These are phyloP conservation scores for Coelinius sp. DNA, from an alignment of 2,888 invertebrate species.

Conservation along the genomic window DNA sequence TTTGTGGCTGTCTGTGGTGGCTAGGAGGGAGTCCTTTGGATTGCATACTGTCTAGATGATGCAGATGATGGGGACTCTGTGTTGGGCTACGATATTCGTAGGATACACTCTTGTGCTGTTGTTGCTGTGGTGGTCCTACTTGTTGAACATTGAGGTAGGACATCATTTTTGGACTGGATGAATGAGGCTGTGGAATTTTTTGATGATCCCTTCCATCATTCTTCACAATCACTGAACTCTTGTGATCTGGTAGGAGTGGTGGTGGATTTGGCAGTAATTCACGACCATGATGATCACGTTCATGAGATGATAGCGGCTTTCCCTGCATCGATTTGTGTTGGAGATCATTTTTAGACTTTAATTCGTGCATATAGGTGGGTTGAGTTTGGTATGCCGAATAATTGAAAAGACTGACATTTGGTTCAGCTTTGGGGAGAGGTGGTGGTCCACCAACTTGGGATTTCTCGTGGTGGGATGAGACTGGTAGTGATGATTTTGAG, in stretches of 20 bases:
- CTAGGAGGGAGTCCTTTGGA: constrained; percentile 68
- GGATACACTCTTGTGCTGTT: constrained; percentile 63
- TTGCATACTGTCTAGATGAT: constrained; percentile 63
- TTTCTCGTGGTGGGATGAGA: constrained; percentile 65
- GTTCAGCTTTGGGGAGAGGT: constrained; percentile 76
- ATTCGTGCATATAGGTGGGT: constrained; percentile 72
- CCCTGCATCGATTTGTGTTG: constrained; percentile 67
- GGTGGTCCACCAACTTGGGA: constrained; percentile 47
- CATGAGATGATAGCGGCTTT: constrained; percentile 62
- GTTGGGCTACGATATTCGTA: constrained; percentile 69
- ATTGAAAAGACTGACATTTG: constrained; percentile 79
- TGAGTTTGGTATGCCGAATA: constrained; percentile 76
- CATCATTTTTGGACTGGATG: constrained; percentile 68
- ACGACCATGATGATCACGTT: constrained; percentile 66
- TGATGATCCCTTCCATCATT: constrained; percentile 78
- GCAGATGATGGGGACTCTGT: constrained; percentile 71
- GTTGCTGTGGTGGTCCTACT: constrained; percentile 46
- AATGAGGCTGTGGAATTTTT: constrained; percentile 70
- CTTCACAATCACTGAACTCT: constrained; percentile 85
- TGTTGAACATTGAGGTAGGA: constrained; percentile 66
- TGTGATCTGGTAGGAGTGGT: constrained; percentile 79
- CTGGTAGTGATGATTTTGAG: constrained; percentile 66
- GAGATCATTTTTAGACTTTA: constrained; percentile 76
- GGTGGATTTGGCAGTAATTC: constrained; percentile 77
- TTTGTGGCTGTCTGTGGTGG: constrained; percentile 70